phyloP scores from a whole-genome alignment of 2,113 vertebrate species.

The Mus spicilegus region DNA sequence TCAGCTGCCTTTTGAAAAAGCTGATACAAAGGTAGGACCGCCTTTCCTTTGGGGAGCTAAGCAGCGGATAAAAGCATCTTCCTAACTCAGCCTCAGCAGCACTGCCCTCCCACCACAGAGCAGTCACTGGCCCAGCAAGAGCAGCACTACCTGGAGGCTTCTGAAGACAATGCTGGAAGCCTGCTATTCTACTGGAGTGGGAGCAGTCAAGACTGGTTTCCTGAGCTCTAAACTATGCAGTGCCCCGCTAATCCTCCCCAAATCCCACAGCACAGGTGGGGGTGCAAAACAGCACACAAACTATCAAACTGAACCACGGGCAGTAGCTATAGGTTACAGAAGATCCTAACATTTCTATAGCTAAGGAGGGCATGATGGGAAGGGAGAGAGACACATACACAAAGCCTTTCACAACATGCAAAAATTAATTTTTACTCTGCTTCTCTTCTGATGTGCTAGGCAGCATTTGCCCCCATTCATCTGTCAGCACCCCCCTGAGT shows the following conservation, averaged over 20 bases:
- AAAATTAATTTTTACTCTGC: slow-evolving; percentile 58
- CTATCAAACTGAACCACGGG: slow-evolving; percentile 49
- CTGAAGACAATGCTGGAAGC: slow-evolving; percentile 46
- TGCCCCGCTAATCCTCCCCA: slow-evolving; percentile 69
- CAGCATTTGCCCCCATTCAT: slow-evolving; percentile 69
- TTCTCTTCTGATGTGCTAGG: slow-evolving; percentile 63
- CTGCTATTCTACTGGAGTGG: neutral
- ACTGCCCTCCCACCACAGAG: neutral
- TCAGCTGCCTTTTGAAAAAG: slow-evolving; percentile 49
- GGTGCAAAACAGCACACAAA: slow-evolving; percentile 37
- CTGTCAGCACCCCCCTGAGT: slow-evolving; percentile 29
- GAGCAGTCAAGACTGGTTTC: slow-evolving; percentile 21
- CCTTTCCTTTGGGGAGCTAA: neutral
- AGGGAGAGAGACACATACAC: neutral
- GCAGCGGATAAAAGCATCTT: neutral
- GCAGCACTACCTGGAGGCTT: neutral
- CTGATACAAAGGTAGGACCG: neutral
- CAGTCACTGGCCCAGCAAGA: neutral
- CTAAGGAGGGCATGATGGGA: neutral
- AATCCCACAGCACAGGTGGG: slow-evolving; percentile 38
- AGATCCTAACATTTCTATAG: neutral
- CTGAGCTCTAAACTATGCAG: slow-evolving; percentile 56
- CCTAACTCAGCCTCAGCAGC: neutral
- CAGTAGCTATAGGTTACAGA: slow-evolving; percentile 36
- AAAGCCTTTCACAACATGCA: slow-evolving; percentile 61